Percentiles rank a stretch among this genome's conserved stretches.
phyloP scores from a whole-genome alignment of 2,888 invertebrate species.

The Ormyrus nitidulus region DNA sequence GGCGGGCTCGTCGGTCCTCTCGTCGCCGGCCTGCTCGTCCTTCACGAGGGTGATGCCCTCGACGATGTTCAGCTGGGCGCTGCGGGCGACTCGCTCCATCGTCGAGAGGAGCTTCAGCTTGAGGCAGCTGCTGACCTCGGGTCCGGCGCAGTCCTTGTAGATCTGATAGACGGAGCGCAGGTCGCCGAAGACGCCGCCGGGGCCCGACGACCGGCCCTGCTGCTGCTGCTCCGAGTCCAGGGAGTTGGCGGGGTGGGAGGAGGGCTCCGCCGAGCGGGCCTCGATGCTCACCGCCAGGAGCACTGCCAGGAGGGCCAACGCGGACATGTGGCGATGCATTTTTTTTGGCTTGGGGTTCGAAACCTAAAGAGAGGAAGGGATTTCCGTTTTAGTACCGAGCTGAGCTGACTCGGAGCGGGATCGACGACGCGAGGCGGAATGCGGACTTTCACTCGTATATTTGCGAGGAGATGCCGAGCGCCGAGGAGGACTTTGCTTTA shows the following conservation, averaged over 20 bases:
- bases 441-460: neutral
- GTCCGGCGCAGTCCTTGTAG: slow-evolving; percentile 87
- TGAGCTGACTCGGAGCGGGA: too few species aligned
- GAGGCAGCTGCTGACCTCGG: slow-evolving; percentile 82
- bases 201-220: slow-evolving; percentile 64
- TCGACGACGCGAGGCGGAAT: too few species aligned
- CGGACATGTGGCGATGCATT: slow-evolving; percentile 28
- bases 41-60: slow-evolving; percentile 87
- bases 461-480: neutral
- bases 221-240: slow-evolving; percentile 60
- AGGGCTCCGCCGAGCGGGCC: slow-evolving; percentile 63
- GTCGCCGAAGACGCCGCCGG: slow-evolving; percentile 78
- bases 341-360: neutral
- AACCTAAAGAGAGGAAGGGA: neutral
- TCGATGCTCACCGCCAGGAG: slow-evolving; percentile 9
- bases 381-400: too few species aligned
- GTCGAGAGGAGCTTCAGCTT: slow-evolving; percentile 88
- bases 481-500: neutral
- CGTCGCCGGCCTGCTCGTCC: slow-evolving; percentile 73
- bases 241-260: slow-evolving; percentile 42
- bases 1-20: slow-evolving; percentile 72
- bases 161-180: slow-evolving; percentile 85
- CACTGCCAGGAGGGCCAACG: neutral
- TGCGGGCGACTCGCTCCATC: slow-evolving; percentile 84
- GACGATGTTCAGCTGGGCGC: slow-evolving; percentile 80